Base-by-base conservation (phyloP, 2,888 invertebrate genomes). In the Cistogaster globosa region DNA sequence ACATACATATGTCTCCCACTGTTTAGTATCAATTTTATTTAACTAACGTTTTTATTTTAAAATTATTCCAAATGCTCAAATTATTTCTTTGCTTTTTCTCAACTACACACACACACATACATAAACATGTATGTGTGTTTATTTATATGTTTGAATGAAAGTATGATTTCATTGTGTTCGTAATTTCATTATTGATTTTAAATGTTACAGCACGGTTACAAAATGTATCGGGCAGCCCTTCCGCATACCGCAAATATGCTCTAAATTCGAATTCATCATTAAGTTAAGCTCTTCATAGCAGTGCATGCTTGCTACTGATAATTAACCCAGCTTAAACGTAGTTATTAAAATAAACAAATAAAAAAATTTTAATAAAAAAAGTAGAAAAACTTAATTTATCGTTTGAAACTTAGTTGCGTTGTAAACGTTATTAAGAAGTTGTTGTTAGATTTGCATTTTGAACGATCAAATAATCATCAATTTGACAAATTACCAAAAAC, bases 241-340 rank as follows among this genome's bases (percentile, higher is more conserved):
- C 85, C 85, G 85, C 85, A 85, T 85, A 82, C 85, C 85, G 71
- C n/a, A 60, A 18, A 18, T 58, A 12, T 62, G 60, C 68, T 68
- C 74, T 48, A 71, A 80, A 67, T 68, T 80, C 26, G 26, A 26
- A 3, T 58, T 18, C 7, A 20, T 9, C 26, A 8, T 38, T 5
- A n/a, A 53, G 26, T 32, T 51, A n/a, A 68, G 20, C 16, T 9
- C 68, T 48, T 63, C 32, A 42, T 26, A 45, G 18, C 48, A 12
- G 45, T 32, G 32, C 26, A 55, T 36, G 11, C 18, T 69, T 38
- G n/a, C 26, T 32, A 48, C 5, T 20, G 36, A 12, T 42, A 42
- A 42, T 42, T 42, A 42, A 58, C 26, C 42, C 57, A 57, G 74
- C 26, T 45, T 6, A 26, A 51, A 18, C 16, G 16, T n/a, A 48